These are phyloP conservation scores for Oasisia sp. DNA, from an alignment of 2,888 invertebrate species.

Conservation along the genomic window DNA sequence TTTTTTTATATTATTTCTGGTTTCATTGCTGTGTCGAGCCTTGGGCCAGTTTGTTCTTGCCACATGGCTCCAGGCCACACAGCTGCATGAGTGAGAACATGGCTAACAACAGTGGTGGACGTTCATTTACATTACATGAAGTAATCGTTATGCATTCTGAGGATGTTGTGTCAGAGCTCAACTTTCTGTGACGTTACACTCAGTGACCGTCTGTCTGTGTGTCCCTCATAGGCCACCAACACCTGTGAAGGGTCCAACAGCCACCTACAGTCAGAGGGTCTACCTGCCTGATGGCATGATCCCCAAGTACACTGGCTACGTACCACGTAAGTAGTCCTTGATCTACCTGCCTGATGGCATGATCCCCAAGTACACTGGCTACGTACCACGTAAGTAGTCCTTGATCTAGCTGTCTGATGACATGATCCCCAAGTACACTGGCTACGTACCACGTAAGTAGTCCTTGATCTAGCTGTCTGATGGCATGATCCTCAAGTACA, in stretches of 20 bases:
- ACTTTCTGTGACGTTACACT: background rate
- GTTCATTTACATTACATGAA: too few species aligned
- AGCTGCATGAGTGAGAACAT: too few species aligned
- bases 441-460: constrained; percentile 63
- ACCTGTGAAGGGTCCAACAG: background rate
- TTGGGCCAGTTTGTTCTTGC: too few species aligned
- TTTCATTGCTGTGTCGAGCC: too few species aligned
- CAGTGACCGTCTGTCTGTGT: background rate
- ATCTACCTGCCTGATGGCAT: too few species aligned
- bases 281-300: constrained; percentile 64
- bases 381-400: constrained; percentile 60
- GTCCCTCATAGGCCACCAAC: background rate
- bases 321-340: constrained; percentile 57
- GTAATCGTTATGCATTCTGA: too few species aligned
- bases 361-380: constrained; percentile 62
- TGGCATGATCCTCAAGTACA: constrained; percentile 54
- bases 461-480: too few species aligned
- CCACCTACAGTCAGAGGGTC: constrained; percentile 43
- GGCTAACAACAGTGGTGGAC: too few species aligned
- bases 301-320: constrained; percentile 65
- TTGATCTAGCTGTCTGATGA: too few species aligned
- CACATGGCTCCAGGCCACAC: too few species aligned
- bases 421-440: constrained; percentile 59
- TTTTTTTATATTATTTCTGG: too few species aligned
- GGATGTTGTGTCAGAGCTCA: too few species aligned